Evolutionary conservation across 1,140 invertebrate genomes (phyloP).

Genomic region (Drosophila lini): DNA sequence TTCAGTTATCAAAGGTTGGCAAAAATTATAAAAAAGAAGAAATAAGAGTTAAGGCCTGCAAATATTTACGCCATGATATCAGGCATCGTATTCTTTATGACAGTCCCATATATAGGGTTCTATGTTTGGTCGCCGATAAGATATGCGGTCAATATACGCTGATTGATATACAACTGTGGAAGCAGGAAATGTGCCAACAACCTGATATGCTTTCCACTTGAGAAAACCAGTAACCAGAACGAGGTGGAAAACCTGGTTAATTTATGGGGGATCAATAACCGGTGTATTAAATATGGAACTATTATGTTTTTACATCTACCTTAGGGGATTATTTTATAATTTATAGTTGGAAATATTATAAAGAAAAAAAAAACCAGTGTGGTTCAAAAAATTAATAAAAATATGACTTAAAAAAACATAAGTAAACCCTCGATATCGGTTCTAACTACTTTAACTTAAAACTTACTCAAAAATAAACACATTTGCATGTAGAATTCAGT

Average conservation of each 20-base stretch:
- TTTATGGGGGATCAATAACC: conserved; percentile 8
- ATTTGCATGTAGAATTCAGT: no score
- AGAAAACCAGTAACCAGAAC: background rate
- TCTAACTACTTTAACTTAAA: background rate
- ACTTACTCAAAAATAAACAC: background rate
- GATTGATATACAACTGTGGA: conserved; percentile 48
- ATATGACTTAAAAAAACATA: background rate
- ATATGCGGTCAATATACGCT: conserved; percentile 28
- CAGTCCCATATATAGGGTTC: conserved; percentile 8
- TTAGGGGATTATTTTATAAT: background rate
- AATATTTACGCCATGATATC: conserved; percentile 55
- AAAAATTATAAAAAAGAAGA: background rate
- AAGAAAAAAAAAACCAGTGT: no score
- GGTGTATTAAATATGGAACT: background rate
- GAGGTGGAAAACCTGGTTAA: background rate
- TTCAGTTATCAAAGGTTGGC: conserved; percentile 20
- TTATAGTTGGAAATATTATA: background rate
- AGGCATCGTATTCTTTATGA: conserved; percentile 29
- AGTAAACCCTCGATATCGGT: no score
- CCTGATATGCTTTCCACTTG: conserved; percentile 36
- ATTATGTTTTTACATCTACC: background rate
- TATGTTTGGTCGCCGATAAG: conserved; percentile 36
- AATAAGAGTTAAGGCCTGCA: conserved; percentile 29
- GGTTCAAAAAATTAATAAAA: no score
- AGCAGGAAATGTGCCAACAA: conserved; percentile 32